Evolutionary conservation across 2,797 vertebrate species (phyloP), one percentile per base, ranked within the genome.

Genomic region (Distichodus sexfasciatus): DNA sequence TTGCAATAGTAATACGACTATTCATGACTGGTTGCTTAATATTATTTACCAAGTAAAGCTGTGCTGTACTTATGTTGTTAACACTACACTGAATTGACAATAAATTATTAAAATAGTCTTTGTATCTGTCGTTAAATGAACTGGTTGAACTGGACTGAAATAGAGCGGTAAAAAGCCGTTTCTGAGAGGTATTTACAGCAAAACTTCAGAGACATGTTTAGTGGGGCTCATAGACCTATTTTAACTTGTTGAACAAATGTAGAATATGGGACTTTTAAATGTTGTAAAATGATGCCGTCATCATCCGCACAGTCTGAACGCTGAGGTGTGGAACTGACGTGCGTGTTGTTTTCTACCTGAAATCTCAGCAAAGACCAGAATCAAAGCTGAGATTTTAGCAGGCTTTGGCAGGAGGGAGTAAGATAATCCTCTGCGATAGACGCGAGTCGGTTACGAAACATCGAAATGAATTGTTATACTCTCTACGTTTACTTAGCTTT

Each of bases 71-170:
- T 82, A 70, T 78, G 75, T 76, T 83, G 87, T 72, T 82, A 85
- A 80, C 71, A 75, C n/a, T n/a, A 84, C 82, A 83, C 82, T 86
- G 83, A 72, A 83, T 85, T 83, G 80, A n/a, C 81, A 90, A 88
- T 90, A 89, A 90, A 91, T 79, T 74, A 61, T 59, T 6, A 76
- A 76, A 72, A 72, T 71, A 7, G 31, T 35, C 28, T 14, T 12
- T 54, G 48, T 7, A 26, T 6, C 14, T 33, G 44, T 59, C 5
- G 36, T 17, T 64, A 24, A 63, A 46, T 31, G 14, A 26, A 62
- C 10, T 11, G 19, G 14, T 14, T 19, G 40, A 28, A 33, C n/a
- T n/a, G n/a, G n/a, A n/a, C n/a, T n/a, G n/a, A n/a, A n/a, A n/a
- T n/a, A n/a, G n/a, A n/a, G n/a, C n/a, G n/a, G n/a, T n/a, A n/a